Evolutionary conservation across 2,888 invertebrate species (phyloP), one percentile per base, ranked within the genome.

Genomic region (Elmis aenea): DNA sequence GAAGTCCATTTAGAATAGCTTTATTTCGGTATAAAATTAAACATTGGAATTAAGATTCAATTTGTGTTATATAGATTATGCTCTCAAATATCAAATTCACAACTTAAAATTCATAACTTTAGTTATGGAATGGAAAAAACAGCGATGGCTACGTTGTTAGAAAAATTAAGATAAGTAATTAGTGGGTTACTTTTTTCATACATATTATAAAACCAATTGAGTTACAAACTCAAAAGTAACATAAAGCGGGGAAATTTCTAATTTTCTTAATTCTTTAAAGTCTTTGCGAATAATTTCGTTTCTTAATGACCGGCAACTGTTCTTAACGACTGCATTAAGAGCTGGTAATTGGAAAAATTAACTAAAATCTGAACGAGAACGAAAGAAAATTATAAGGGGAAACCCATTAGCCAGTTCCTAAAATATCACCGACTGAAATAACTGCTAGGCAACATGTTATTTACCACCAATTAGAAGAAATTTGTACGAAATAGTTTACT

Each of bases 301-400:
- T 38, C 45, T 51, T 56, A 57, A 58, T 54, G 57, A 51, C 54
- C 54, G 52, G 48, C 60, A 54, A 59, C 54, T 59, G 60, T 57
- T 57, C 41, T 48, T 59, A 58, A 59, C 54, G 58, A 54, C 58
- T 50, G 46, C 51, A 54, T 54, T 55, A 50, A 47, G 51, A 53
- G 50, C 48, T 50, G 52, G 54, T 56, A 56, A 58, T 57, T 58
- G 56, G 54, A 58, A 58, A 58, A 58, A 56, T 52, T 49, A 52
- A 52, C 50, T 49, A 44, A 48, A 51, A 51, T 49, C 45, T 37
- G 48, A 51, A 46, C 42, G 42, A 44, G 46, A 45, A 46, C 33
- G 38, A 38, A 40, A 41, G 45, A 43, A 50, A 52, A 50, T 52
- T 48, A 54, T 50, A 50, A 46, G 41, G 42, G 42, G 45, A 44